These are phyloP conservation scores for Seriola rivoliana DNA, from an alignment of 2,113 vertebrate species.

Conservation along the genomic window DNA sequence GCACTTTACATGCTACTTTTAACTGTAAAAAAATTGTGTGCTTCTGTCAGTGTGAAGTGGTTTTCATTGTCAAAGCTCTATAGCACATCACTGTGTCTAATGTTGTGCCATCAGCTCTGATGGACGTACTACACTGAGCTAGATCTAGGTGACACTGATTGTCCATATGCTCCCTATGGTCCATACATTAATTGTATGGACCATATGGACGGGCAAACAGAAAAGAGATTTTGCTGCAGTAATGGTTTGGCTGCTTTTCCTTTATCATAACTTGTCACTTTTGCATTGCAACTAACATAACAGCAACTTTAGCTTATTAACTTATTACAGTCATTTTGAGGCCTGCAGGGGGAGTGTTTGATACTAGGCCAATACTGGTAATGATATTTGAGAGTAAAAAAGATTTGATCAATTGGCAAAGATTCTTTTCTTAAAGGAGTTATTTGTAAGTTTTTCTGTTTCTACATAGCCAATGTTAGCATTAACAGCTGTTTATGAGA, in stretches of 20 bases:
- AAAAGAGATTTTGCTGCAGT: background rate
- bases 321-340: background rate
- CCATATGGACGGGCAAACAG: background rate
- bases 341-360: background rate
- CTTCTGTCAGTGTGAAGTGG: background rate
- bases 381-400: background rate
- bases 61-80: background rate
- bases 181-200: conserved; percentile 1
- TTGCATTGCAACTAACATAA: background rate
- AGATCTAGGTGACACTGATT: background rate
- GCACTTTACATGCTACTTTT: background rate
- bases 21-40: background rate
- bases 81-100: background rate
- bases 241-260: background rate
- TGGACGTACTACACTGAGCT: background rate
- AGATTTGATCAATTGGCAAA: too few species aligned
- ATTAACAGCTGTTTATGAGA: too few species aligned
- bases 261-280: background rate
- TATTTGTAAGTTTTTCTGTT: too few species aligned
- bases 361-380: background rate
- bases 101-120: background rate
- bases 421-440: too few species aligned
- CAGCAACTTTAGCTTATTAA: background rate
- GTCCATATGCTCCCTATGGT: background rate
- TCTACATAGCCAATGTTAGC: too few species aligned